Percentiles rank a stretch among this genome's conserved stretches.
phyloP scores from a whole-genome alignment of 2,113 vertebrate genomes.

The Xyliphius kryptos region DNA sequence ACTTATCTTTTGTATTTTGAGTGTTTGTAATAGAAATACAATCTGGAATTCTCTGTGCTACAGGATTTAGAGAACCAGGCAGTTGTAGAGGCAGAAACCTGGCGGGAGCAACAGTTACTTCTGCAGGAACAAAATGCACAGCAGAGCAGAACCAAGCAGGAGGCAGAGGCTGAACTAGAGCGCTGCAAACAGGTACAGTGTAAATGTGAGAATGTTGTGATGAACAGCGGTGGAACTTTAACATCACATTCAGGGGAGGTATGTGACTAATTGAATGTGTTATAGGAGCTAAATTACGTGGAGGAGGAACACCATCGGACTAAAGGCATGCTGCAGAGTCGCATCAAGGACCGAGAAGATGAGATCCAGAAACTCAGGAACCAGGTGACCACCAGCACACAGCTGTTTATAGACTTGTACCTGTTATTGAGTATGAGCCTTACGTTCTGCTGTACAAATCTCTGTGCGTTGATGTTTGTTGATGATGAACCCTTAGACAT shows the following conservation, averaged over 20 bases:
- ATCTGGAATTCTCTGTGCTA: slow-evolving; percentile 1
- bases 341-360: slow-evolving; percentile 91
- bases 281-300: slow-evolving; percentile 81
- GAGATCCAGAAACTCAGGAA: slow-evolving; percentile 98
- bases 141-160: slow-evolving; percentile 76
- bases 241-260: no score
- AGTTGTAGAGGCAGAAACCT: slow-evolving; percentile 76
- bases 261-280: slow-evolving; percentile 7
- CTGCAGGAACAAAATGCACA: slow-evolving; percentile 75
- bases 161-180: slow-evolving; percentile 82
- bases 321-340: slow-evolving; percentile 82
- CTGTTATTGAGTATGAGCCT: no score
- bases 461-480: no score
- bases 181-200: slow-evolving; percentile 80
- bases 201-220: background rate
- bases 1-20: no score
- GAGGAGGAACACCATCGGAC: slow-evolving; percentile 87
- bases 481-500: no score
- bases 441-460: no score
- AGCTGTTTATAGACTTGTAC: no score
- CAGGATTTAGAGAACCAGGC: slow-evolving; percentile 89
- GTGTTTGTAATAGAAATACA: no score
- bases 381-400: slow-evolving; percentile 67
- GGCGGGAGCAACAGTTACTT: slow-evolving; percentile 81
- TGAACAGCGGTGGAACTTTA: background rate